Evolutionary conservation across 1,140 invertebrate genomes (phyloP), one percentile per base, ranked within the genome.

Genomic region (Calephelis virginiensis): DNA sequence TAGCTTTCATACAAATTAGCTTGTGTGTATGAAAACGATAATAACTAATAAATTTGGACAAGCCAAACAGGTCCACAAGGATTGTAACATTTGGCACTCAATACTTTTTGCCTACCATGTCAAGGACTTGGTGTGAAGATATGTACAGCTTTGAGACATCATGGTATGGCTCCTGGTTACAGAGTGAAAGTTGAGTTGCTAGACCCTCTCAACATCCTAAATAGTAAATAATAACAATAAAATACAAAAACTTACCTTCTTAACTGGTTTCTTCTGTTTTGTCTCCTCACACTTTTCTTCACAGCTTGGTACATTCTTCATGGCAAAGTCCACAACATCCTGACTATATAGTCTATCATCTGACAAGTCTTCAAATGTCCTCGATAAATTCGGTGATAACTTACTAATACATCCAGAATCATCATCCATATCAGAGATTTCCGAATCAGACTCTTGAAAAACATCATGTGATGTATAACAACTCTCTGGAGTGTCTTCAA

Each of bases 391-490:
- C 46, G 79, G 76, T 7, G 78, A 76, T 5, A 89, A 63, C 9
- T 77, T 81, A 37, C 76, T 76, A 12, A 66, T 69, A 61, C 75
- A 85, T 1, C 74, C 83, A 8, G 83, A 85, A 38, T 83, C 85
- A 8, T 83, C 79, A 50, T 82, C 83, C 56, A 70, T 71, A n/a
- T 86, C 84, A 0, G 80, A 78, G 17, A 56, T 59, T 9, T 85
- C 81, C 0, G 77, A 81, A 43, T 82, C 77, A 2, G 72, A 71
- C 56, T 71, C 64, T 14, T 59, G 83, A 47, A 90, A 90, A 0
- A 90, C 82, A 78, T 90, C 86, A 11, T 84, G 78, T 0, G 83
- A 81, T 6, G 79, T 84, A 38, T 87, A 90, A 56, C 88, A 90
- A 47, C 77, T 85, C 63, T 90, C 84, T 0, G 84, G 83, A 37